Percentiles rank a stretch among this genome's conserved stretches.
These are phyloP conservation scores for Metopia argyrocephala DNA, from an alignment of 2,888 invertebrate genomes.

Conservation along the genomic window DNA sequence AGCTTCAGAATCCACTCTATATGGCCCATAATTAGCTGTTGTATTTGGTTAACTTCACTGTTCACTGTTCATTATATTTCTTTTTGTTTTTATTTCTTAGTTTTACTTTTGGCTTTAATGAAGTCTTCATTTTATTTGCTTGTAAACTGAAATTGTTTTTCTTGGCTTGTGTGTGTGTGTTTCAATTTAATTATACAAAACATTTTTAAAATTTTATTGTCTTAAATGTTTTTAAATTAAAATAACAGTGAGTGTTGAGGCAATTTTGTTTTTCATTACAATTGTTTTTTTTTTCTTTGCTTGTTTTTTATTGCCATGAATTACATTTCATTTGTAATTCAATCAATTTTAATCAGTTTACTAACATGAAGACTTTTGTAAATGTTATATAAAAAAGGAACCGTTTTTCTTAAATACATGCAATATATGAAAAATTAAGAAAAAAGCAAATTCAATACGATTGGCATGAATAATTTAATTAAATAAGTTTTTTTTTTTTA, in stretches of 20 bases:
- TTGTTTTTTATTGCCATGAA: background rate
- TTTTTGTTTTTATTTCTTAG: constrained; percentile 7
- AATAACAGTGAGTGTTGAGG: constrained; percentile 18
- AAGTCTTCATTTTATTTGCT: constrained; percentile 52
- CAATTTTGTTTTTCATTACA: background rate
- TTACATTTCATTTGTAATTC: constrained; percentile 33
- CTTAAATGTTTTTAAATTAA: constrained; percentile 28
- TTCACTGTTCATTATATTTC: too few relatives aligned
- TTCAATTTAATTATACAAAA: constrained; percentile 49
- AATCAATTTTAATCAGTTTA: constrained; percentile 38
- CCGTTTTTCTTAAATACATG: background rate
- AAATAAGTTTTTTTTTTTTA: too few relatives aligned
- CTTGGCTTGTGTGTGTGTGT: background rate
- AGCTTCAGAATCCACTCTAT: too few relatives aligned
- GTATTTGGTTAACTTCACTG: too few relatives aligned
- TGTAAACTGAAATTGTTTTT: constrained; percentile 32
- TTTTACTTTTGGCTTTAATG: constrained; percentile 41
- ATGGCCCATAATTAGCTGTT: constrained; percentile 50
- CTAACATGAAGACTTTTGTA: constrained; percentile 23
- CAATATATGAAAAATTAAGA: background rate
- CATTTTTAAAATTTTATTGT: constrained; percentile 43
- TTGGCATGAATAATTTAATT: background rate
- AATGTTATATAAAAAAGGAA: background rate
- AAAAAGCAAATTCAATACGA: background rate
- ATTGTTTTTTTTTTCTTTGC: background rate